Base-by-base conservation (phyloP, 2,797 vertebrate species). In the Enteromius treurensis region DNA sequence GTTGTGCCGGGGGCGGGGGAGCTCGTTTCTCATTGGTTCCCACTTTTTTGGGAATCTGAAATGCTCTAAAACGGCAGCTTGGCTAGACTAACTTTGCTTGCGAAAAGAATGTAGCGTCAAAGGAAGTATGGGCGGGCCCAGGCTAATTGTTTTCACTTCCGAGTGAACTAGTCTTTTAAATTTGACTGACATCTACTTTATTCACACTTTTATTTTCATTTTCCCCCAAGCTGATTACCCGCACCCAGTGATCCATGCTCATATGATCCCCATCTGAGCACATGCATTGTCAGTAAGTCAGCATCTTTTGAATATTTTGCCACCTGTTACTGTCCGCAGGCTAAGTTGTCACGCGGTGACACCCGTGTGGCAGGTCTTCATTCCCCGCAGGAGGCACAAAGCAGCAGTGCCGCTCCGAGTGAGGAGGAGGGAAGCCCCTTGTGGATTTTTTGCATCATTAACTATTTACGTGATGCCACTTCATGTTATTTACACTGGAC, bases 391-490 rank as follows among this genome's bases (percentile, higher is more conserved):
- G 91, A 92, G 83, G 88, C 19, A 60, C 65, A 88, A 87, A 88
- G 89, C 89, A 86, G 88, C 85, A 60, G 90, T 73, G 2, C 87
- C 0, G 84, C 34, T 80, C 58, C 88, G 77, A 76, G 77, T 29
- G 68, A 47, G 10, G 23, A 51, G 55, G 91, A 91, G 84, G 90
- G 5, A 83, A 92, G 92, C 83, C 82, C 90, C 93, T 92, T 91
- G 93, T 91, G 92, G 92, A 91, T 94, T 95, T 94, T 93, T 93
- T 93, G 93, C 93, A 92, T 95, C 95, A 95, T 97, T 95, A 96
- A 96, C 92, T 96, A 96, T 97, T 96, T 95, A 96, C 95, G 94
- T 94, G 95, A 96, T 96, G 96, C 96, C 96, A 96, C 95, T 96
- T 96, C 94, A 92, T 91, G 95, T 97, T 97, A 97, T 96, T 97